Percentiles rank a stretch among this genome's conserved stretches.
phyloP scores from a whole-genome alignment of 1,140 invertebrate species.

The Harlomillsia oculata region DNA sequence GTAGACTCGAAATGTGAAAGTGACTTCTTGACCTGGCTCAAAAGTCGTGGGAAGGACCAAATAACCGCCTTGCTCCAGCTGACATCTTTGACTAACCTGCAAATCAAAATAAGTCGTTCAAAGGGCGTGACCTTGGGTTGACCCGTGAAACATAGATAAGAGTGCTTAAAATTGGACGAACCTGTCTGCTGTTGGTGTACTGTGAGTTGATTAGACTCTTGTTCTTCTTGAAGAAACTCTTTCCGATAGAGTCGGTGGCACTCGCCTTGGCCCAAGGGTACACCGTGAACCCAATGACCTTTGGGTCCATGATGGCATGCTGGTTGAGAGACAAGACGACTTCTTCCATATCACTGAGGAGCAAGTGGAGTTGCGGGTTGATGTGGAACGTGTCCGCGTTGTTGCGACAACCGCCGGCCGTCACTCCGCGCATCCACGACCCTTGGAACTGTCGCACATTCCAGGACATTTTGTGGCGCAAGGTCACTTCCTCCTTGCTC shows the following conservation, averaged over 20 bases:
- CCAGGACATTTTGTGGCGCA: conserved; percentile 69
- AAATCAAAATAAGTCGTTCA: background rate
- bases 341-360: conserved; percentile 70
- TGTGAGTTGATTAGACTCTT: conserved; percentile 81
- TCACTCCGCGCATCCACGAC: conserved; percentile 75
- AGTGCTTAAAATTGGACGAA: too few species aligned
- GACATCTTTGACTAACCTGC: conserved; percentile 55
- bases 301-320: conserved; percentile 81
- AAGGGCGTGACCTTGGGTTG: background rate
- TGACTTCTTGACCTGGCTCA: conserved; percentile 79
- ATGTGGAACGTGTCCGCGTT: conserved; percentile 86
- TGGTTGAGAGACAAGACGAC: conserved; percentile 79
- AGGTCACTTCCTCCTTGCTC: conserved; percentile 66
- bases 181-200: conserved; percentile 83
- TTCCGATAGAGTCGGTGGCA: conserved; percentile 54
- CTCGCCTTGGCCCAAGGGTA: conserved; percentile 66
- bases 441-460: conserved; percentile 75
- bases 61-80: conserved; percentile 71
- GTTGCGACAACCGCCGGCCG: conserved; percentile 82
- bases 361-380: conserved; percentile 77
- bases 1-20: conserved; percentile 71
- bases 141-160: too few species aligned
- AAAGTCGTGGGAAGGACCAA: conserved; percentile 82
- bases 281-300: conserved; percentile 84
- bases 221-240: conserved; percentile 74